Base-by-base conservation (phyloP, 2,797 vertebrate genomes). In the Sciurus carolinensis region DNA sequence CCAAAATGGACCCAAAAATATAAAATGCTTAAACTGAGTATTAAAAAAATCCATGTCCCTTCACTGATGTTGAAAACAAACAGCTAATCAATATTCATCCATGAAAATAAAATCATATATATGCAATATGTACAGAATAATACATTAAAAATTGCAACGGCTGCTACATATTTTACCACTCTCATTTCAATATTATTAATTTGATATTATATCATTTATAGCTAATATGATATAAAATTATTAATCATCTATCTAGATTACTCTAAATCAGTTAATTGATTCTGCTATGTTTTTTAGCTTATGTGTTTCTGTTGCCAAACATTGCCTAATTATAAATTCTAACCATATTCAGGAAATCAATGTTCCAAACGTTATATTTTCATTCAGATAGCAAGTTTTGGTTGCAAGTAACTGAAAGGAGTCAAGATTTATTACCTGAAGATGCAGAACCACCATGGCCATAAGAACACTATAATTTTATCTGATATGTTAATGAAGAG, bases 1-100 rank as follows among this genome's bases (percentile, higher is more conserved):
- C 39, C 36, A 84, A 94, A 80, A 88, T 73, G 62, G 44, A 97
- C 30, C 44, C 84, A 83, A 79, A 88, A 77, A 62, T 7, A 20
- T 5, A 84, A 79, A 36, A 77, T 75, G 26, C 9, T 79, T 91
- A 36, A 72, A 30, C 12, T 80, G 36, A 54, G 76, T 44, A 93
- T n/a, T 57, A 92, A 75, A 92, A n/a, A 86, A 71, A 91, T 57
- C 9, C 3, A 77, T 54, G 8, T n/a, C 7, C 28, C n/a, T 66
- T 79, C 11, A 82, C 30, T 33, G 71, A 57, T n/a, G 8, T 50
- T 39, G 54, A 91, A 79, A 88, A 83, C 42, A 57, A 69, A 50
- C 57, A 85, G 1, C 7, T 39, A 85, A 52, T 67, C 20, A 62
- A 28, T 69, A 82, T 75, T 52, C 33, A 33, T 30, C 26, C 24